Percentiles rank a stretch among this genome's conserved stretches.
Evolutionary conservation across 2,113 vertebrate genomes (phyloP).

Genomic region (Heptranchias perlo): DNA sequence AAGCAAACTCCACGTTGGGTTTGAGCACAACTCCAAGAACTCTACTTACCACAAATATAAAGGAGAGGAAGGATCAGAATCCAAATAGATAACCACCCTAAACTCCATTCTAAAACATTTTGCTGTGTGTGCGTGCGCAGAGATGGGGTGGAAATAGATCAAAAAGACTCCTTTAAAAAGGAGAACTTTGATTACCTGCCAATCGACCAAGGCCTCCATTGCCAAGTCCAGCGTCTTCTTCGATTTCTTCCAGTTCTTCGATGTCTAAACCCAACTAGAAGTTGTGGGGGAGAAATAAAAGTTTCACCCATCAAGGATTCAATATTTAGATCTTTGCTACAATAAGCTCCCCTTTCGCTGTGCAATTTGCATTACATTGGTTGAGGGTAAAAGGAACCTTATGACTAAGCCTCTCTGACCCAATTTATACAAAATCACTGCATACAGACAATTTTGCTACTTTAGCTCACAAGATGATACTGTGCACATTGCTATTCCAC

Average conservation of each 20-base stretch:
- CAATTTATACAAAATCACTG: not conserved
- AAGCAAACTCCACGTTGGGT: not conserved
- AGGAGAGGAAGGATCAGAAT: too few species aligned
- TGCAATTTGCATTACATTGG: not conserved
- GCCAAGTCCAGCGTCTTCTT: conserved; percentile 80
- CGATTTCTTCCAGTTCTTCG: conserved; percentile 80
- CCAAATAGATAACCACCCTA: not conserved
- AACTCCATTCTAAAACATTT: not conserved
- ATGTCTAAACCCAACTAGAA: conserved; percentile 73
- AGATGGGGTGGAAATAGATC: not conserved
- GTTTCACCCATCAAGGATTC: not conserved
- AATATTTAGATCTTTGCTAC: not conserved
- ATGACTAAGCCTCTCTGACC: too few species aligned
- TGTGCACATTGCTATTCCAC: not conserved
- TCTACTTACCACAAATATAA: not conserved
- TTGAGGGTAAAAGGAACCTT: not conserved
- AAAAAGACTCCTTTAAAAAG: not conserved
- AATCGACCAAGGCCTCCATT: conserved; percentile 78
- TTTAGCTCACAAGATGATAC: not conserved
- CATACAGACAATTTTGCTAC: not conserved
- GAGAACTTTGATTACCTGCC: conserved; percentile 60
- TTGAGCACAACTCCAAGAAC: not conserved
- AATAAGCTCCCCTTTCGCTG: not conserved
- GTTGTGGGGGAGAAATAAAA: conserved; percentile 30
- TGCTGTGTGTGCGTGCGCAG: too few species aligned